Conservation (phyloP, 1,140 invertebrate genomes). For the Oscheius sp. region DNA sequence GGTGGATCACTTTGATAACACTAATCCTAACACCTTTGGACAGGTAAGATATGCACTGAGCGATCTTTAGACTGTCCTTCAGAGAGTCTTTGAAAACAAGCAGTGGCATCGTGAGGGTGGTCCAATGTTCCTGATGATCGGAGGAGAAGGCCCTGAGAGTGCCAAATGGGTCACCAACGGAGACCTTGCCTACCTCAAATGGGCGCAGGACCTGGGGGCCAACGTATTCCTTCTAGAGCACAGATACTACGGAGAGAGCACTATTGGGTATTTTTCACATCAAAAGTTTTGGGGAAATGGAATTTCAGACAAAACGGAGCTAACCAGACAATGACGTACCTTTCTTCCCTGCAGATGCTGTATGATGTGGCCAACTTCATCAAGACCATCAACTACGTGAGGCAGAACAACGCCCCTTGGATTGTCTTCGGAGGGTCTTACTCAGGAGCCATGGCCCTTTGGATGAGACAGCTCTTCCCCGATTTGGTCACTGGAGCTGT, state of each 20-base stretch:
- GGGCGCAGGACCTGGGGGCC: slow-evolving; percentile 32
- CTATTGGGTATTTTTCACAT: neutral
- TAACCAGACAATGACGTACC: slow-evolving; percentile 22
- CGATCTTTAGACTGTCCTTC: too few relatives aligned
- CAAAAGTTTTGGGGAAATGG: neutral
- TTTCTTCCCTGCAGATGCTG: slow-evolving; percentile 27
- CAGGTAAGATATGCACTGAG: too few relatives aligned
- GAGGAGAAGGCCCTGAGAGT: slow-evolving; percentile 36
- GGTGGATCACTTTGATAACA: slow-evolving; percentile 6
- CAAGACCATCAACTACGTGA: neutral
- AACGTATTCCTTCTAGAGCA: slow-evolving; percentile 36
- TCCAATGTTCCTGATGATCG: slow-evolving; percentile 40
- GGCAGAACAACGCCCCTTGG: slow-evolving; percentile 25
- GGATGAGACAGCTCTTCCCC: slow-evolving; percentile 36
- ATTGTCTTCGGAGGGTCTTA: slow-evolving; percentile 44
- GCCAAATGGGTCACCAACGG: slow-evolving; percentile 24
- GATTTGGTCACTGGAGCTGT: slow-evolving; percentile 35
- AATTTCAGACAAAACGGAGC: neutral
- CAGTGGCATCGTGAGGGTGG: slow-evolving; percentile 32
- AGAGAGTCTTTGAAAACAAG: slow-evolving; percentile 28
- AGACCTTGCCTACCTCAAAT: slow-evolving; percentile 5
- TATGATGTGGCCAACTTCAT: slow-evolving; percentile 40
- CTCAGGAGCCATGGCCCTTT: slow-evolving; percentile 41
- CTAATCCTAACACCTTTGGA: neutral
- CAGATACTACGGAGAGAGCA: slow-evolving; percentile 37